A percentile compares a stretch with the other conserved stretches of the same genome.
Evolutionary conservation across 2,888 invertebrate species (phyloP).

Genomic region (Lepeophtheirus nordmannii): DNA sequence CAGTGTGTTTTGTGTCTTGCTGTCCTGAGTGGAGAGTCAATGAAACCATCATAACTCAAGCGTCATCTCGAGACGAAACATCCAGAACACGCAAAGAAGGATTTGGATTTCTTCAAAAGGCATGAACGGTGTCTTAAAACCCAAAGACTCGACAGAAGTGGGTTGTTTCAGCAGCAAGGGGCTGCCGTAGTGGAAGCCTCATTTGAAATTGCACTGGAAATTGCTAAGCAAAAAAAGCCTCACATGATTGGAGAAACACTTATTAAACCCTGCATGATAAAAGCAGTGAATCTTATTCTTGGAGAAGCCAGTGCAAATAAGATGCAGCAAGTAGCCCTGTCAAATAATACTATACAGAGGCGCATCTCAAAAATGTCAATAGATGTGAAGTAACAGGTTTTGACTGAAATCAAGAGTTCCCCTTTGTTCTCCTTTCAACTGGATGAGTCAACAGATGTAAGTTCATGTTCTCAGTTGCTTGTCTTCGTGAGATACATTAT

Average conservation of each 20-base stretch:
- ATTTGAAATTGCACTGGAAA: background rate
- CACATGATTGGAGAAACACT: slow-evolving; percentile 3
- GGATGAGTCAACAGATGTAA: slow-evolving; percentile 20
- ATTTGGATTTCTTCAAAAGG: no score
- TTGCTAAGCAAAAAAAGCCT: background rate
- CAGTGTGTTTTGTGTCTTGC: background rate
- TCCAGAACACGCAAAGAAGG: no score
- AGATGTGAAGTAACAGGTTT: slow-evolving; percentile 11
- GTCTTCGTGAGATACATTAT: slow-evolving; percentile 14
- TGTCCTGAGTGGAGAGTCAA: background rate
- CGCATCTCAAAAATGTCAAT: slow-evolving; percentile 2
- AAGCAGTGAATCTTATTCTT: background rate
- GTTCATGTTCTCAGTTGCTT: background rate
- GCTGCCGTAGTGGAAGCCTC: background rate
- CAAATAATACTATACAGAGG: background rate
- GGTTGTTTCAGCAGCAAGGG: background rate
- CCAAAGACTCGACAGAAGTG: background rate
- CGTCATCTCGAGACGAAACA: background rate
- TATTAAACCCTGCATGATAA: background rate
- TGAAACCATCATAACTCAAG: slow-evolving; percentile 1
- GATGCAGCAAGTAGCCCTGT: background rate
- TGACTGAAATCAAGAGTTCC: background rate
- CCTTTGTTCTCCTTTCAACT: background rate
- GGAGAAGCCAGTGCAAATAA: background rate
- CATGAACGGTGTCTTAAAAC: background rate